These are phyloP conservation scores for Synanthedon tipuliformis DNA, from an alignment of 2,888 invertebrate genomes.

Conservation along the genomic window DNA sequence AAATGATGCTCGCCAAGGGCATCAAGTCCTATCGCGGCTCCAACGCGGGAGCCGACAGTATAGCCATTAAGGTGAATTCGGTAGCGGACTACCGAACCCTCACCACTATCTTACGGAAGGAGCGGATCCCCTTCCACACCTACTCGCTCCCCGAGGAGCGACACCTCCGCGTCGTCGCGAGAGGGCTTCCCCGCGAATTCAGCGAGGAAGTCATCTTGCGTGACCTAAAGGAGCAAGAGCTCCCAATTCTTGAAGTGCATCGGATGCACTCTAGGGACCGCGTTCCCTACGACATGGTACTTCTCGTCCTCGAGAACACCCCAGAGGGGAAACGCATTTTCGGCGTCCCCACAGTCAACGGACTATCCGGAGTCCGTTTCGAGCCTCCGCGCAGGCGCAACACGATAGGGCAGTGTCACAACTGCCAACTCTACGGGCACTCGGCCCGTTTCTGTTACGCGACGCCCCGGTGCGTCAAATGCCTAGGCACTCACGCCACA, in stretches of 20 bases:
- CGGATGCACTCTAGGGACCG: not conserved
- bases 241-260: no score
- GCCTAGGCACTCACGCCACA: not conserved
- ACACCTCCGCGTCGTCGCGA: not conserved
- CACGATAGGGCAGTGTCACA: no score
- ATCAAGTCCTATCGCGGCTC: no score
- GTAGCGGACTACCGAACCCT: not conserved
- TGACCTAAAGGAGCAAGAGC: not conserved
- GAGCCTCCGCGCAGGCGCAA: no score
- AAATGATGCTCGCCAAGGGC: no score
- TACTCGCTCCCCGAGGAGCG: not conserved
- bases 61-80: not conserved
- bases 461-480: not conserved
- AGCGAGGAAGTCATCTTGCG: not conserved
- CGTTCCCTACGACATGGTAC: conserved; percentile 2
- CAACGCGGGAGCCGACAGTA: no score
- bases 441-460: not conserved
- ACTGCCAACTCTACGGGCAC: not conserved
- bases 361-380: not conserved
- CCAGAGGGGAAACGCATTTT: not conserved
- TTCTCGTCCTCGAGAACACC: not conserved
- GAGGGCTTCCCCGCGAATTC: not conserved
- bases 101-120: not conserved
- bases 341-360: not conserved
- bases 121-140: not conserved